Evolutionary conservation across 2,797 vertebrate species (phyloP).

Genomic region (Cirrhinus mrigala): DNA sequence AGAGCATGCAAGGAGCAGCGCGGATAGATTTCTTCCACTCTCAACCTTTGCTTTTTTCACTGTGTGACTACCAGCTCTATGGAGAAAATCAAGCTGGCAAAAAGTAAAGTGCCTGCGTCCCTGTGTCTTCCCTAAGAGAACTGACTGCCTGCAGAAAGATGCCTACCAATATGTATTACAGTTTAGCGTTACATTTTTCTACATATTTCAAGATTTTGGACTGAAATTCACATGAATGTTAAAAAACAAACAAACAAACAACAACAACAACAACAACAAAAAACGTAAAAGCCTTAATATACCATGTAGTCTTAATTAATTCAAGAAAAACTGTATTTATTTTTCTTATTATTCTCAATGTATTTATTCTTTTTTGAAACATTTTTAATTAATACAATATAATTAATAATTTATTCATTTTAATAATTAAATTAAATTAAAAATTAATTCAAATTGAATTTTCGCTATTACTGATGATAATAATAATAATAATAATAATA

Average conservation of each 20-base stretch:
- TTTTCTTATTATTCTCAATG: background rate
- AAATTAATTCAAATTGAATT: background rate
- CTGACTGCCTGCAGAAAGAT: constrained; percentile 17
- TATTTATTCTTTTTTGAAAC: background rate
- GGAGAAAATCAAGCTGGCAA: constrained; percentile 25
- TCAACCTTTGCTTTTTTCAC: background rate
- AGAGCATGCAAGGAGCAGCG: constrained; percentile 15
- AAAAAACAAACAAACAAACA: background rate
- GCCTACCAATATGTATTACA: constrained; percentile 1
- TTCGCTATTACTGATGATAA: background rate
- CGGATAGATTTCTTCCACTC: background rate
- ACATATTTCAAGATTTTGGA: background rate
- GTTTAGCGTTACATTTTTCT: background rate
- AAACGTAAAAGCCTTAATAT: background rate
- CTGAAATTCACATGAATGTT: background rate
- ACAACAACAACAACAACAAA: too few relatives aligned
- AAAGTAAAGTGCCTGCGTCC: background rate
- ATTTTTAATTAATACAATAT: background rate
- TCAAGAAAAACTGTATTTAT: too few relatives aligned
- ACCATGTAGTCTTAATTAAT: background rate
- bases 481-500: background rate
- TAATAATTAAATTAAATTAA: background rate
- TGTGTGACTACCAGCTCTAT: constrained; percentile 11
- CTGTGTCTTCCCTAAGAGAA: background rate
- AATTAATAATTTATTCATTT: background rate